phyloP scores from a whole-genome alignment of 2,797 vertebrate species.

The Protosalanx chinensis region DNA sequence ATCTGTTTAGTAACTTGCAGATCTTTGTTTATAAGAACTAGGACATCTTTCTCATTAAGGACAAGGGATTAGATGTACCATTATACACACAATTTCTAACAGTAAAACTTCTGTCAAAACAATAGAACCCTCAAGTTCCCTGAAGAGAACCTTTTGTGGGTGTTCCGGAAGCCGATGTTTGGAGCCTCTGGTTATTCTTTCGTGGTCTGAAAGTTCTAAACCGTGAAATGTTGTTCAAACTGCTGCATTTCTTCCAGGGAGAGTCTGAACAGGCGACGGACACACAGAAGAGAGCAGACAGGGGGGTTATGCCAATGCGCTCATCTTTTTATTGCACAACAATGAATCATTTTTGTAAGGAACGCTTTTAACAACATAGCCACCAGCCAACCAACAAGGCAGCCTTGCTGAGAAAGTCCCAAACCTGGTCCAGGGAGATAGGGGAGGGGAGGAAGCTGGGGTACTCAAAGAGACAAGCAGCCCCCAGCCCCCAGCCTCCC shows the following conservation, averaged over 20 bases:
- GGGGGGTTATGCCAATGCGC: conserved; percentile 73
- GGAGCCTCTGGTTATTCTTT: too few species aligned
- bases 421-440: conserved; percentile 66
- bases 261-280: background rate
- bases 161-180: too few species aligned
- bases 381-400: conserved; percentile 72
- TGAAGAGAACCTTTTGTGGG: too few species aligned
- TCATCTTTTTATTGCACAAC: conserved; percentile 82
- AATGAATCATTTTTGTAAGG: conserved; percentile 76
- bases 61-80: background rate
- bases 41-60: background rate
- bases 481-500: too few species aligned
- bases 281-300: conserved; percentile 55
- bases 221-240: too few species aligned
- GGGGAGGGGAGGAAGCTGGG: conserved; percentile 43
- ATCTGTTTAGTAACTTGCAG: too few species aligned
- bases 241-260: too few species aligned
- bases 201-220: too few species aligned
- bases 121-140: too few species aligned
- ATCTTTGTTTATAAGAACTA: too few species aligned
- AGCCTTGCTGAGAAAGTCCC: conserved; percentile 73
- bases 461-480: too few species aligned
- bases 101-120: too few species aligned
- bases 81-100: background rate
- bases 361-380: conserved; percentile 76